Evolutionary conservation across 2,888 invertebrate species (phyloP).

Genomic region (Deilephila elpenor): DNA sequence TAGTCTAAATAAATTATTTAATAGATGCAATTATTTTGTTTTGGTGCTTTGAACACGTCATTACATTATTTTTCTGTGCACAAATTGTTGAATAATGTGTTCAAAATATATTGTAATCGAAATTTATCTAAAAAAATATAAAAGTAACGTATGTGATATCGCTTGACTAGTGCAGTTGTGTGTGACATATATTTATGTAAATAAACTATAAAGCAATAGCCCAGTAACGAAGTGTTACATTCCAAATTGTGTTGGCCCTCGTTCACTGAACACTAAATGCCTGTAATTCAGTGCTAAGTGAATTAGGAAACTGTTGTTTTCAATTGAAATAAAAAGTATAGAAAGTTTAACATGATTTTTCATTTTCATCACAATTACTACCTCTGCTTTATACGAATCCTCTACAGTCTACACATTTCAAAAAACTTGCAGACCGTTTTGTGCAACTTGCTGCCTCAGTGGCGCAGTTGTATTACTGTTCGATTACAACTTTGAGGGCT

Average conservation of each 20-base stretch:
- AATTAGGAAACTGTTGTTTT: slow-evolving; percentile 78
- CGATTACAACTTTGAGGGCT: no score
- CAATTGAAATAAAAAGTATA: slow-evolving; percentile 79
- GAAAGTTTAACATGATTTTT: slow-evolving; percentile 64
- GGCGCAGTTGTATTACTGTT: no score
- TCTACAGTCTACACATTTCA: no score
- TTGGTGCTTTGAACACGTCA: slow-evolving; percentile 59
- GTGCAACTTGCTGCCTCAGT: no score
- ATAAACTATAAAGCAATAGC: slow-evolving; percentile 48
- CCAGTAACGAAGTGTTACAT: slow-evolving; percentile 74
- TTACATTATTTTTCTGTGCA: slow-evolving; percentile 59
- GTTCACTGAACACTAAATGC: slow-evolving; percentile 60
- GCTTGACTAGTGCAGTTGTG: slow-evolving; percentile 47
- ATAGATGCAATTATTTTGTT: slow-evolving; percentile 53
- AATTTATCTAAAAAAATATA: slow-evolving; percentile 38
- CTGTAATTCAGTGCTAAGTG: slow-evolving; percentile 63
- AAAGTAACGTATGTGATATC: slow-evolving; percentile 49
- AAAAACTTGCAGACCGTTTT: no score
- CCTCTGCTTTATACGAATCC: no score
- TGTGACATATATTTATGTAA: slow-evolving; percentile 64
- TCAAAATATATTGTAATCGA: slow-evolving; percentile 48
- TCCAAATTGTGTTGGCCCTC: slow-evolving; percentile 67
- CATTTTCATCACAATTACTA: slow-evolving; percentile 39
- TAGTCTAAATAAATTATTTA: slow-evolving; percentile 58
- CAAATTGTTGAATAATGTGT: slow-evolving; percentile 64